phyloP scores from a whole-genome alignment of 1,140 invertebrate genomes.

The Trialeurodes vaporariorum region DNA sequence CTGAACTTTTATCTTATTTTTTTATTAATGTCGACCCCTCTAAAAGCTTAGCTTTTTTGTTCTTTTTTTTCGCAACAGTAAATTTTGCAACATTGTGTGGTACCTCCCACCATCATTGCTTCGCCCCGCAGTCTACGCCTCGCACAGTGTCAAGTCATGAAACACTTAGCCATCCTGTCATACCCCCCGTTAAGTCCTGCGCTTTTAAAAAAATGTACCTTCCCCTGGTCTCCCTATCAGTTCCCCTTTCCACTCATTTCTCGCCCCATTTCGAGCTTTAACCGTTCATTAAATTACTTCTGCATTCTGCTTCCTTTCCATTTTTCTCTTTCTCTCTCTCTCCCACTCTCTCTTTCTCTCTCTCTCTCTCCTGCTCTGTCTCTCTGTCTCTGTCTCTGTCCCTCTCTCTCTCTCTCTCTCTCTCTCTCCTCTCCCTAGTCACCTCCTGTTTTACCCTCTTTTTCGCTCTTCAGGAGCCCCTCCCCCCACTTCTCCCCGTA shows the following conservation, averaged over 20 bases:
- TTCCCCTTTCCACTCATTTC: not conserved
- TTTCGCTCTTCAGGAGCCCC: no score
- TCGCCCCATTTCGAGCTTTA: not conserved
- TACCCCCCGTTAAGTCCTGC: not conserved
- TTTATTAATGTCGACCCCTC: no score
- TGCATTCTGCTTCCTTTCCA: not conserved
- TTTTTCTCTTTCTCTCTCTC: not conserved
- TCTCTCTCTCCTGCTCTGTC: not conserved
- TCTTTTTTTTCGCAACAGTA: no score
- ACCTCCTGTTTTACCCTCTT: no score
- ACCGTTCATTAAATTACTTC: not conserved
- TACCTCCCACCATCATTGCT: no score
- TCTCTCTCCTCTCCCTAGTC: no score
- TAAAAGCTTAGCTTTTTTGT: no score
- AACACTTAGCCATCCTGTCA: not conserved
- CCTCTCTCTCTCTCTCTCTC: not conserved
- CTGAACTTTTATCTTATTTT: no score
- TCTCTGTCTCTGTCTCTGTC: not conserved
- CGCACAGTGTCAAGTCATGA: not conserved
- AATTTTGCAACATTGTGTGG: no score
- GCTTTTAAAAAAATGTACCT: not conserved
- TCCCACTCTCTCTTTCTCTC: not conserved
- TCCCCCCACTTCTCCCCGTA: no score
- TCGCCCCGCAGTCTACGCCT: no score
- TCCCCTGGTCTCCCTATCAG: not conserved